Conservation (phyloP, 1,140 invertebrate species). For the Neodiprion virginianus region DNA sequence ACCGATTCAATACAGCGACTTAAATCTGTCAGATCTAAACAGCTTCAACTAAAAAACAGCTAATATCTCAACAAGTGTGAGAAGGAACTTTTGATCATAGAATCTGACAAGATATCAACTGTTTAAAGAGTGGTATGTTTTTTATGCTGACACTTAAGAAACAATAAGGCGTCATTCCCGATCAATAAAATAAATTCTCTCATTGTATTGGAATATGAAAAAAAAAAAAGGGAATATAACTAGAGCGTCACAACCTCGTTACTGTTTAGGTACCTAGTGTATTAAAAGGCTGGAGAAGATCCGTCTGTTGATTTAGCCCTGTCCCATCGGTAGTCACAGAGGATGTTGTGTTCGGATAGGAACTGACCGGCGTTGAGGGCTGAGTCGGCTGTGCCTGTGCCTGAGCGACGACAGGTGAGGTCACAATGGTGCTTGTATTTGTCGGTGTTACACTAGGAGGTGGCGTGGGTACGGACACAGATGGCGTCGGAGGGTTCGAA, state of each 20-base stretch:
- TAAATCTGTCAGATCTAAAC: too few species aligned
- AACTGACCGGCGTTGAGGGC: constrained; percentile 48
- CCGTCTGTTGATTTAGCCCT: constrained; percentile 46
- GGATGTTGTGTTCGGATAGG: constrained; percentile 47
- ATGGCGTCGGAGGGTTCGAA: constrained; percentile 16
- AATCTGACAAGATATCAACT: too few species aligned
- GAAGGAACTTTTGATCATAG: too few species aligned
- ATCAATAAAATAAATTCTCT: too few species aligned
- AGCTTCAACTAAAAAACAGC: too few species aligned
- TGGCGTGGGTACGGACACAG: constrained; percentile 39
- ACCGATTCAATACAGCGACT: too few species aligned
- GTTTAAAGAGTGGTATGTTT: too few species aligned
- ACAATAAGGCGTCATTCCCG: too few species aligned
- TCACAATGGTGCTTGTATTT: constrained; percentile 47
- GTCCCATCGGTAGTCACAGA: constrained; percentile 38
- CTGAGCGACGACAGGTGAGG: constrained; percentile 53
- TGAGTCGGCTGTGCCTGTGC: constrained; percentile 30
- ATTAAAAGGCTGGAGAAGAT: constrained; percentile 56
- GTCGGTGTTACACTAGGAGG: constrained; percentile 54
- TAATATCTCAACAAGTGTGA: too few species aligned
- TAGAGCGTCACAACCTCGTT: background rate
- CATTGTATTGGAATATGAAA: background rate
- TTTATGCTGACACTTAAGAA: too few species aligned
- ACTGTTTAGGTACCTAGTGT: constrained; percentile 46
- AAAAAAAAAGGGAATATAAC: background rate